A percentile compares a stretch with the other conserved stretches of the same genome.
Evolutionary conservation across 2,888 invertebrate species (phyloP).

Genomic region (Parnassius mnemosyne): DNA sequence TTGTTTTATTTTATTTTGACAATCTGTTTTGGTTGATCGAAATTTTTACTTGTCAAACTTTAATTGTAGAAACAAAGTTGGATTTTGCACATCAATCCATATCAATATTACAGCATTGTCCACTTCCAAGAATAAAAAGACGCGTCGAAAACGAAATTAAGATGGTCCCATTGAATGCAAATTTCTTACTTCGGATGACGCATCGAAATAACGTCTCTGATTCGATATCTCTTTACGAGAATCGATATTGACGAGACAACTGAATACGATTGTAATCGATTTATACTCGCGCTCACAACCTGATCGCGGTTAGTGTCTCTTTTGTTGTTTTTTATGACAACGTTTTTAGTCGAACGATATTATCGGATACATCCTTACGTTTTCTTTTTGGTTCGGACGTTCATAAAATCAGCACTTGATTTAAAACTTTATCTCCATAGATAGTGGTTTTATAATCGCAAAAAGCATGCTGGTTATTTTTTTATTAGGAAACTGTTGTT

Average conservation of each 20-base stretch:
- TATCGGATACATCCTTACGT: constrained; percentile 1
- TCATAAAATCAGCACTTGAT: background rate
- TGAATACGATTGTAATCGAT: constrained; percentile 29
- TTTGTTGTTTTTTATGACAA: constrained; percentile 4
- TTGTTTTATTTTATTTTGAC: too few relatives aligned
- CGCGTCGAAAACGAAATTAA: constrained; percentile 31
- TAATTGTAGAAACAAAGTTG: constrained; percentile 10
- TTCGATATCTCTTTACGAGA: constrained; percentile 13
- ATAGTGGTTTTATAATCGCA: background rate
- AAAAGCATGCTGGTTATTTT: background rate
- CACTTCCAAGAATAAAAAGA: constrained; percentile 19
- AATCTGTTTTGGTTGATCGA: too few relatives aligned
- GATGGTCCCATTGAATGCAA: constrained; percentile 41
- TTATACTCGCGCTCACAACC: constrained; percentile 11
- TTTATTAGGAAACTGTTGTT: background rate
- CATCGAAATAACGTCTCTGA: constrained; percentile 26
- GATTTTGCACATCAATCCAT: constrained; percentile 9
- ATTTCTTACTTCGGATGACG: constrained; percentile 33
- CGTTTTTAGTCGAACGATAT: background rate
- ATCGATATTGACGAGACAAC: constrained; percentile 27
- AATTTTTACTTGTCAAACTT: constrained; percentile 1
- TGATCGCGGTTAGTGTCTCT: constrained; percentile 11
- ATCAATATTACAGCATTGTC: constrained; percentile 20
- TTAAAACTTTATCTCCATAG: background rate
- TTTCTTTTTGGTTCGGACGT: background rate